Evolutionary conservation across 2,797 vertebrate species (phyloP), one percentile per base, ranked within the genome.

Genomic region (Apogon hyalosoma): DNA sequence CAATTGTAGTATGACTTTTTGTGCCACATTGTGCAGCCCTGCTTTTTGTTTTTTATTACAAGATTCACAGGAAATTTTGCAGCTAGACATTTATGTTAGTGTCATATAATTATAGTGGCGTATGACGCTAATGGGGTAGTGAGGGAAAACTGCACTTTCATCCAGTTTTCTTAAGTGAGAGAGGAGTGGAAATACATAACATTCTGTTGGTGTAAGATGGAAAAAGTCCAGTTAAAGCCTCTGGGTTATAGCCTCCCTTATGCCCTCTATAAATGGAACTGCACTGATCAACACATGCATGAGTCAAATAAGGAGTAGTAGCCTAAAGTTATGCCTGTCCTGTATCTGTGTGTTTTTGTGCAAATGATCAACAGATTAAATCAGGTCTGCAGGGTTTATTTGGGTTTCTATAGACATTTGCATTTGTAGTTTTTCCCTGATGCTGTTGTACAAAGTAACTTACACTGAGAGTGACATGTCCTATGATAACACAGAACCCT

Each of bases 141-240:
- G 69, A 82, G 58, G 63, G 56, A 71, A 84, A 74, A 75, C 40
- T 63, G 46, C 28, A 58, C 68, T 73, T 65, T 73, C 64, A 79
- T 10, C 52, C 24, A 13, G 81, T 82, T 69, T 28, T 53, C 52
- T 42, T 69, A 55, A 63, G 63, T 52, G 42, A 73, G 50, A 62
- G 63, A 83, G n/a, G 46, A 77, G 57, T 73, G 24, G 63, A 81
- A 80, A 81, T 81, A 80, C 67, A 36, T 63, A 70, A 50, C 28
- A 53, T 15, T 33, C 42, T 46, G 55, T 53, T 65, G 62, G 62
- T 61, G 55, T 28, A 28, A 28, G 24, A 28, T 28, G 46, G 43
- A 63, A 81, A 73, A 88, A 87, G 75, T 80, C 64, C 78, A 82
- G 58, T 74, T 61, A 40, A 47, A 68, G 83, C 87, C 87, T 63